These are phyloP conservation scores for Unio delphinus DNA, from an alignment of 2,888 invertebrate species.

Conservation along the genomic window DNA sequence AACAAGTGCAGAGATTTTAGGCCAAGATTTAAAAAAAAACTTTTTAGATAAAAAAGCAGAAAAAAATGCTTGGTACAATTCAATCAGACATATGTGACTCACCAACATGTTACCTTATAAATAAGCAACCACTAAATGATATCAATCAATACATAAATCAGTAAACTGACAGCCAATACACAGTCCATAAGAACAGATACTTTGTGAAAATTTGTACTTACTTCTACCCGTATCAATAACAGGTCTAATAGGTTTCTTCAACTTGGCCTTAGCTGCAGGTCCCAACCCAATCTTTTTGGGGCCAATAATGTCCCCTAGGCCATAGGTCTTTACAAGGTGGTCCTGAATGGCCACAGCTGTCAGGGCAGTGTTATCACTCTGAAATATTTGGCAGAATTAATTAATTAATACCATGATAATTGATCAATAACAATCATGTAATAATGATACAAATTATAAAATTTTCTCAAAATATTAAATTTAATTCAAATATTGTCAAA, in stretches of 20 bases:
- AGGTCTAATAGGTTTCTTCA: slow-evolving; percentile 51
- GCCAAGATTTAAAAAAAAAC: too few relatives aligned
- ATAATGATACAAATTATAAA: too few relatives aligned
- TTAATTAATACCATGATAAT: too few relatives aligned
- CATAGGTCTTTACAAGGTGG: slow-evolving; percentile 57
- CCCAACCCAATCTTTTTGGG: slow-evolving; percentile 48
- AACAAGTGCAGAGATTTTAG: too few relatives aligned
- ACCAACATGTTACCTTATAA: not conserved
- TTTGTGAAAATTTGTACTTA: slow-evolving; percentile 9
- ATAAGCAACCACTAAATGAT: not conserved
- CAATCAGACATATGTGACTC: not conserved
- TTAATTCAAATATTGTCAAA: too few relatives aligned
- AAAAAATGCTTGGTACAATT: too few relatives aligned
- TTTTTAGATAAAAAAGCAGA: too few relatives aligned
- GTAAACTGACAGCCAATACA: not conserved
- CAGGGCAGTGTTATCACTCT: slow-evolving; percentile 44
- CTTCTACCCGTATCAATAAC: slow-evolving; percentile 62
- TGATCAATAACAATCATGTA: too few relatives aligned
- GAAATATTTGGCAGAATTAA: slow-evolving; percentile 2
- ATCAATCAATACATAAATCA: not conserved
- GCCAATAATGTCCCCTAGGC: slow-evolving; percentile 44
- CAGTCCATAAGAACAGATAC: slow-evolving; percentile 3
- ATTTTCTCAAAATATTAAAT: too few relatives aligned
- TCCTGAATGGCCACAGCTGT: slow-evolving; percentile 69
- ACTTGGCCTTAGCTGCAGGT: slow-evolving; percentile 46